Evolutionary conservation across 2,113 vertebrate species (phyloP).

Genomic region (Rafetus swinhoei): DNA sequence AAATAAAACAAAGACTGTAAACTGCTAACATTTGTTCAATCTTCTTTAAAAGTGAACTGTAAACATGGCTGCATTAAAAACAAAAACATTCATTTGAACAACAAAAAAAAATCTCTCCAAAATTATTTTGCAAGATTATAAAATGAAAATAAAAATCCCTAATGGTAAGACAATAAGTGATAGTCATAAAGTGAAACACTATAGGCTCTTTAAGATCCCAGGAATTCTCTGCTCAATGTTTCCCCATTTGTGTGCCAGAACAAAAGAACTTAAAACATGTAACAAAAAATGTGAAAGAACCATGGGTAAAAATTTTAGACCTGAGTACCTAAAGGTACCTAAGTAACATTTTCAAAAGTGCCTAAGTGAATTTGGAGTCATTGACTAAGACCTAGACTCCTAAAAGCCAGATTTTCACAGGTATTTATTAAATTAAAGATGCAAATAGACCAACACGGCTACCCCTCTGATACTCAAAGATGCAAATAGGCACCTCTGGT

Average conservation of each 20-base stretch:
- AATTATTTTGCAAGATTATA: background rate
- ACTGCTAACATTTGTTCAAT: slow-evolving; percentile 8
- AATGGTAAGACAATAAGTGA: no score
- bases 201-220: background rate
- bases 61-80: slow-evolving; percentile 47
- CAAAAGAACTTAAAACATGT: background rate
- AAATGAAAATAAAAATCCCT: background rate
- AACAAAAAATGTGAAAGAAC: background rate
- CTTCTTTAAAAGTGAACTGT: slow-evolving; percentile 62
- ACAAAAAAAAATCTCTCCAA: background rate
- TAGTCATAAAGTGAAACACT: background rate
- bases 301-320: background rate
- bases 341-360: background rate
- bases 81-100: background rate
- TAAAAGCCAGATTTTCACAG: background rate
- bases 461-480: no score
- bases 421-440: no score
- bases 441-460: no score
- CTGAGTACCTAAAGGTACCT: background rate
- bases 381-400: background rate
- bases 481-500: fast-evolving
- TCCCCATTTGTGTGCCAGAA: background rate
- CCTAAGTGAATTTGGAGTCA: background rate
- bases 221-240: background rate
- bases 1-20: background rate